Evolutionary conservation across 1,140 invertebrate genomes (phyloP), one percentile per base, ranked within the genome.

Genomic region (Muscidifurax raptorellus): DNA sequence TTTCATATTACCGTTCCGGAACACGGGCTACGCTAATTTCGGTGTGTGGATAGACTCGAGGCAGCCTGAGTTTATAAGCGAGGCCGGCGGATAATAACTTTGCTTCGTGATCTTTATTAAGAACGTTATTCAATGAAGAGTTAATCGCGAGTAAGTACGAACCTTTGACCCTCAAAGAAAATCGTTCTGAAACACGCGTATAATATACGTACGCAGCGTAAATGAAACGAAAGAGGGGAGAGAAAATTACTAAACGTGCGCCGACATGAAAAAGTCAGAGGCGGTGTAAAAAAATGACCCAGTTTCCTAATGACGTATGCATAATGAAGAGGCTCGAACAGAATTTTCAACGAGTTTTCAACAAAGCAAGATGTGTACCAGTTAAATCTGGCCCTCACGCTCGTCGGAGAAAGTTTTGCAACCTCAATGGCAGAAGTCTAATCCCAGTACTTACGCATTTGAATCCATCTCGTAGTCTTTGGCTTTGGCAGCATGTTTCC

Each of bases 401-500:
- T 28, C 3, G 25, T 3, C 3, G 30, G 13, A 32, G 66, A 72
- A 80, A 75, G 30, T 82, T 75, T 75, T 52, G 9, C 28, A 25
- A 10, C 1, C 3, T 12, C 9, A 32, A 30, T 71, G 69, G 28
- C 18, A 67, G 12, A 67, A 77, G 64, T 78, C 32, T 83, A 78
- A 83, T 83, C 59, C n/a, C 32, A 10, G 30, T 77, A 93, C 94
- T 93, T 93, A 95, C 93, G 93, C 92, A 86, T 94, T 94, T 0
- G 97, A 96, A 90, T 97, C 97, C 96, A 97, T 97, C 93, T 98
- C 97, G 91, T 97, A 97, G 90, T 98, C 97, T 92, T 98, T 98
- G 86, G 96, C 96, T 90, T 97, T 97, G 90, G 97, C 97, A 74
- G 95, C 96, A 90, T 97, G 96, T 88, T 96, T 96, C 84, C 95